Conservation (phyloP, 2,797 vertebrate genomes). For the Toxotes lorentzi region DNA sequence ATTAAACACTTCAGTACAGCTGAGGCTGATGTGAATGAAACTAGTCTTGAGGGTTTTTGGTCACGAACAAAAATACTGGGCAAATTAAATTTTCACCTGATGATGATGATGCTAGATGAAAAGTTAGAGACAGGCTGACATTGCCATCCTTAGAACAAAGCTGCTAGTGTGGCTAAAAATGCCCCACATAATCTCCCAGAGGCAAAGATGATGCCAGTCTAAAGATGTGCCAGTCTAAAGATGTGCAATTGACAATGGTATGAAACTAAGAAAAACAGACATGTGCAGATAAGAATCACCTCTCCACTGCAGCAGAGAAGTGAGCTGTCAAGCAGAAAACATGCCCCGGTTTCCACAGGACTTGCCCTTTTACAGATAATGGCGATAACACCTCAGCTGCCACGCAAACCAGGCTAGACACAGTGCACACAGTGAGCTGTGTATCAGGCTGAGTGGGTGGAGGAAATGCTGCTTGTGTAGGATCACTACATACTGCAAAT, state of each 20-base stretch:
- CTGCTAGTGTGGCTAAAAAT: background rate
- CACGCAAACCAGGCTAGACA: background rate
- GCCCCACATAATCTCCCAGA: background rate
- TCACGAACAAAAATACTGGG: background rate
- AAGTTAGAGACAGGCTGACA: background rate
- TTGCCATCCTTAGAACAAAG: background rate
- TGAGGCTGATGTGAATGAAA: background rate
- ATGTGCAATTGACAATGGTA: slow-evolving; percentile 1
- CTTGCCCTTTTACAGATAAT: slow-evolving; percentile 20
- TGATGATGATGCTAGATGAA: background rate
- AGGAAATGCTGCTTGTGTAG: slow-evolving; percentile 16
- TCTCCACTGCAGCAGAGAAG: background rate
- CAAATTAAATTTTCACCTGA: background rate
- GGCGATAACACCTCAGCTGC: slow-evolving; percentile 4
- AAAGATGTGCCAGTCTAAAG: background rate
- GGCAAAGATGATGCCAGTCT: background rate
- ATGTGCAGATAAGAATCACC: slow-evolving; percentile 17
- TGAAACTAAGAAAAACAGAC: slow-evolving; percentile 2
- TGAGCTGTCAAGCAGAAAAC: slow-evolving; percentile 24
- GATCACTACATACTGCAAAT: slow-evolving; percentile 1
- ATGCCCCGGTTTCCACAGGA: background rate
- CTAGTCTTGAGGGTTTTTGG: background rate
- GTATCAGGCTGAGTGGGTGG: slow-evolving; percentile 19
- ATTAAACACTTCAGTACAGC: background rate
- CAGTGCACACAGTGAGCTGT: background rate